Percentiles rank a stretch among this genome's conserved stretches.
These are phyloP conservation scores for Pristionchus arcanus DNA, from an alignment of 2,888 invertebrate species.

Conservation along the genomic window DNA sequence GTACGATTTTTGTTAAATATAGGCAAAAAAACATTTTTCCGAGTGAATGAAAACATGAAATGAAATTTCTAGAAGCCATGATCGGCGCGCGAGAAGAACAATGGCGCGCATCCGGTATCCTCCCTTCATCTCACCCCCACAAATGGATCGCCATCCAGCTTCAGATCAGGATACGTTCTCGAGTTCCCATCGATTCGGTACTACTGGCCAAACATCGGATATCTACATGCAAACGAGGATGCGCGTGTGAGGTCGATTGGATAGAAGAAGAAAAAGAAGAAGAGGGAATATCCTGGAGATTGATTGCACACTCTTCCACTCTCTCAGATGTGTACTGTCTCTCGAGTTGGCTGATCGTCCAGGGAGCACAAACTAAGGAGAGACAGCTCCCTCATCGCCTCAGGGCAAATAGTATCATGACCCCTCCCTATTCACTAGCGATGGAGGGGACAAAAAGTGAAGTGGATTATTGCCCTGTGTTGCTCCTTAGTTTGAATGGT, in stretches of 20 bases:
- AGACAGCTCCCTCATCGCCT: background rate
- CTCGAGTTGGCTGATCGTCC: background rate
- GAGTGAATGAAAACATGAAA: too few species aligned
- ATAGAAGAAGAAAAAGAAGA: background rate
- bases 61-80: background rate
- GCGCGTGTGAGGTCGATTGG: background rate
- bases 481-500: background rate
- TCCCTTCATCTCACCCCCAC: background rate
- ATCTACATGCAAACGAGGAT: background rate
- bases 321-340: background rate
- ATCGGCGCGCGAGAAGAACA: too few species aligned
- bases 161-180: constrained; percentile 9
- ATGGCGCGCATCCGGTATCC: background rate
- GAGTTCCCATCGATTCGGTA: background rate
- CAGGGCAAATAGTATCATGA: constrained; percentile 48
- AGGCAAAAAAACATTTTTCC: too few species aligned
- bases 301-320: background rate
- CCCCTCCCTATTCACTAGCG: constrained; percentile 36
- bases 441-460: background rate
- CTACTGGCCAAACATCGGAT: background rate
- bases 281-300: constrained; percentile 6
- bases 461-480: constrained; percentile 40
- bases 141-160: background rate
- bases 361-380: background rate
- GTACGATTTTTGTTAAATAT: too few species aligned